Base-by-base conservation (phyloP, 1,140 invertebrate genomes). In the Trissolcus basalis region DNA sequence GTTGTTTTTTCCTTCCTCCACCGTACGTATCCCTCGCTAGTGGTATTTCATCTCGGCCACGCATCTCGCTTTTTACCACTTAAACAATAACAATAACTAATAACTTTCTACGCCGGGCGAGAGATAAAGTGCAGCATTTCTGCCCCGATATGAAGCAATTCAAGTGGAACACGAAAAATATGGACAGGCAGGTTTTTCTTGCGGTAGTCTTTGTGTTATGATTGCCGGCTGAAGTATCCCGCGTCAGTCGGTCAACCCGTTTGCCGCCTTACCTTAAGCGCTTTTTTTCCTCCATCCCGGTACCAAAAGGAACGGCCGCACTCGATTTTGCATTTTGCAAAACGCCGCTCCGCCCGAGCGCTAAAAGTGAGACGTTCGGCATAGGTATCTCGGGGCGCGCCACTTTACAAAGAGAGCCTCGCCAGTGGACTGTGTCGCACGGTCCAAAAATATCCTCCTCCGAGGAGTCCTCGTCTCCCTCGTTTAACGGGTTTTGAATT, bases 21-120 rank as follows among this genome's bases (percentile, higher is more conserved):
- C 9, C 36, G 3, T 27, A 3, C 19, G 19, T 27, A 27, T 6
- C 2, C 48, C 6, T 36, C 44, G 32, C 8, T 16, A 59, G 54
- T 51, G 59, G 44, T 43, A 63, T 55, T 65, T 54, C 75, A 69
- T 75, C 72, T 53, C 63, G 41, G 32, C 14, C 41, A 54, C 54
- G 54, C 68, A 64, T 71, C 69, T 51, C 54, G 48, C 48, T 73
- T 73, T 67, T 67, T 60, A 45, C 44, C 19, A 35, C 41, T 5
- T 15, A 41, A 65, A 73, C 70, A 74, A 74, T 74, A 68, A 68
- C 63, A 58, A 73, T 60, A 72, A 72, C 69, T 73, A 73, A 67
- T 73, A 27, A 67, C 70, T 73, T 73, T 73, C 70, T 73, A 73
- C 50, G 27, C 19, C 19, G 19, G 19, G 2, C 19, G 19, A 27